Evolutionary conservation across 2,797 vertebrate species (phyloP).

Genomic region (Lemur catta): DNA sequence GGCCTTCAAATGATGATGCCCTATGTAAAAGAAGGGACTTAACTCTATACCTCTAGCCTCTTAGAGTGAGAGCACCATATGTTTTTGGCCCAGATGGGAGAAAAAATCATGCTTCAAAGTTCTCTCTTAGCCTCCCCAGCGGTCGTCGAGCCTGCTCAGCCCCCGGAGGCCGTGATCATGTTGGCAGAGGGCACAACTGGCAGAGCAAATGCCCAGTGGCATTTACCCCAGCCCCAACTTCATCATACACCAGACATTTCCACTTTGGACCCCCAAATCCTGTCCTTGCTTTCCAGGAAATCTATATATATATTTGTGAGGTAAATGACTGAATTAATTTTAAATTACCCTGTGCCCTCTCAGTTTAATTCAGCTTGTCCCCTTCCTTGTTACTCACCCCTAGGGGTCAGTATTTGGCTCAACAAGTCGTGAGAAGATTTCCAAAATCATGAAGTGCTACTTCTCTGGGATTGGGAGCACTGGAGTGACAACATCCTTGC

Average conservation of each 20-base stretch:
- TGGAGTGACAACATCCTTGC: neutral
- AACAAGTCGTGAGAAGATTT: neutral
- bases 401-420: neutral
- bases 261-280: too few species aligned
- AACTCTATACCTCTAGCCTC: neutral
- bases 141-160: neutral
- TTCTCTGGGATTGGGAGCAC: neutral
- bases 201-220: neutral
- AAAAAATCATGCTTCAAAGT: too few species aligned
- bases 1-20: neutral
- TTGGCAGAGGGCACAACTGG: too few species aligned
- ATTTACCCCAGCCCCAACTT: neutral
- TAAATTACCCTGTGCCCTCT: neutral
- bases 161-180: neutral
- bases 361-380: neutral
- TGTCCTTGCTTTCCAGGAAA: neutral
- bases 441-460: fast-evolving
- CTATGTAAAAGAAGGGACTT: neutral
- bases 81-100: neutral
- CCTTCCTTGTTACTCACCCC: neutral
- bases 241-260: too few species aligned
- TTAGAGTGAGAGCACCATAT: fast-evolving
- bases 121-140: neutral
- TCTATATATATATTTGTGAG: neutral
- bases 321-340: neutral